Conservation (phyloP, 2,888 invertebrate species). For the Meganola albula region DNA sequence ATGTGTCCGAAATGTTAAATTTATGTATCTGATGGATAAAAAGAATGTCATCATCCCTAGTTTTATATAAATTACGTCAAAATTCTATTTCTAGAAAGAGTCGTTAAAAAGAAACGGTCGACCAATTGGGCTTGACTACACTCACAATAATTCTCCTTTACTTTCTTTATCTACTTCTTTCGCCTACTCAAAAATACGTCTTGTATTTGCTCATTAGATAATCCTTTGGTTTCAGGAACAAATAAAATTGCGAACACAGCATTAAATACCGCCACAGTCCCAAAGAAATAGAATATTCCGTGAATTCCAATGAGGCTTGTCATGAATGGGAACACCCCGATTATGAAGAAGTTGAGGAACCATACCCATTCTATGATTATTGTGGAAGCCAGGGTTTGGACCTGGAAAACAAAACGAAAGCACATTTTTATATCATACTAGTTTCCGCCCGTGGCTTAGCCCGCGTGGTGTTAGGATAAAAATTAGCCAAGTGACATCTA, state of each 20-base stretch:
- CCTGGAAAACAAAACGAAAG: slow-evolving; percentile 41
- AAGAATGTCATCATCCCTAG: no score
- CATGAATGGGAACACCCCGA: slow-evolving; percentile 58
- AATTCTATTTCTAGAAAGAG: no score
- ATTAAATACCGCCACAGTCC: slow-evolving; percentile 38
- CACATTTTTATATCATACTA: no score
- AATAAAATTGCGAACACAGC: slow-evolving; percentile 41
- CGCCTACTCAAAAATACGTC: slow-evolving; percentile 27
- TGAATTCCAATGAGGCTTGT: slow-evolving; percentile 43
- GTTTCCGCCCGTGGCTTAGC: no score
- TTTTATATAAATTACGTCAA: no score
- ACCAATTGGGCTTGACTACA: no score
- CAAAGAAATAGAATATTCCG: slow-evolving; percentile 60
- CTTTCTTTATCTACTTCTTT: slow-evolving; percentile 19
- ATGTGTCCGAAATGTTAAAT: no score
- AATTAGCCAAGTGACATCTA: no score
- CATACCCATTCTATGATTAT: slow-evolving; percentile 61
- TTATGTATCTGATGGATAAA: no score
- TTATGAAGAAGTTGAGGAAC: slow-evolving; percentile 58
- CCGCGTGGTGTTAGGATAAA: no score
- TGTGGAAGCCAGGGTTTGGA: slow-evolving; percentile 60
- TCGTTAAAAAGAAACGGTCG: no score
- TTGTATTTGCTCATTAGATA: slow-evolving; percentile 58
- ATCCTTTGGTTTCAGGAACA: slow-evolving; percentile 71
- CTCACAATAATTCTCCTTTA: no score